Conservation (phyloP, 2,113 vertebrate genomes). For the Morone saxatilis region DNA sequence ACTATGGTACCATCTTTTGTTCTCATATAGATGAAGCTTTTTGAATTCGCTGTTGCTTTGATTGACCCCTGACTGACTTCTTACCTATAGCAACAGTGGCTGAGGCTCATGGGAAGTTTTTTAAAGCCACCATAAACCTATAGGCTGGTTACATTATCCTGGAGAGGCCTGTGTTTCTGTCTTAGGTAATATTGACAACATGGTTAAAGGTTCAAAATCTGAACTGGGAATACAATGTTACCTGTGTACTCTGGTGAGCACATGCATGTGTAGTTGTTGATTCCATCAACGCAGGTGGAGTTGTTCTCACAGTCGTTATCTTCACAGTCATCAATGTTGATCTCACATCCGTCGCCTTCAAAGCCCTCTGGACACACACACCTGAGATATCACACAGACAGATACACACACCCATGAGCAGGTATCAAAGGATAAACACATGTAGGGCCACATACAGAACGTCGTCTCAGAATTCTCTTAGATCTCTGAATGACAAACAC, state of each 20-base stretch:
- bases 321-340: constrained; percentile 98
- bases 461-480: background rate
- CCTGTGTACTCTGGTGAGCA: constrained; percentile 98
- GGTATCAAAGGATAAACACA: background rate
- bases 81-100: background rate
- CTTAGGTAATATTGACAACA: background rate
- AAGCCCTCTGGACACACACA: constrained; percentile 96
- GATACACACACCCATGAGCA: constrained; percentile 40
- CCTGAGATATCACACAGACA: constrained; percentile 84
- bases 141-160: background rate
- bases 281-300: constrained; percentile 96
- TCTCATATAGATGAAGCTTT: background rate
- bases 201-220: background rate
- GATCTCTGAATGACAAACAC: constrained; percentile 24
- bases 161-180: background rate
- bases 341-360: constrained; percentile 94
- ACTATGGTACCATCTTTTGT: background rate
- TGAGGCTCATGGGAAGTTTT: background rate
- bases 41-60: background rate
- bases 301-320: constrained; percentile 99
- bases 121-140: background rate
- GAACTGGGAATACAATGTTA: constrained; percentile 61
- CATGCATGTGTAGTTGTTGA: constrained; percentile 99
- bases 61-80: background rate
- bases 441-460: background rate